phyloP scores from a whole-genome alignment of 2,113 vertebrate species.

The Neolamprologus sp. region DNA sequence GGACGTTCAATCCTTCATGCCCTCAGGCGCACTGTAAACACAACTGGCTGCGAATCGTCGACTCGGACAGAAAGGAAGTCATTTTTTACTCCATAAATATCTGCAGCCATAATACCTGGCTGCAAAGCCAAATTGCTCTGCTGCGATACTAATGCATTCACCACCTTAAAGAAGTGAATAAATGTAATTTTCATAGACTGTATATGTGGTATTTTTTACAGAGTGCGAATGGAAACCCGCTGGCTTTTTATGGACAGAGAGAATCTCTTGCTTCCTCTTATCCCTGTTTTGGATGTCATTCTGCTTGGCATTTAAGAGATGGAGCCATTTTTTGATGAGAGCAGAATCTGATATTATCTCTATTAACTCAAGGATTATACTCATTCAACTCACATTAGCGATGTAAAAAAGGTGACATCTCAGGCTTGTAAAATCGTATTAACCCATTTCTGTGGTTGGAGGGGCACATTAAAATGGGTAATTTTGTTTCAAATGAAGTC shows the following conservation, averaged over 20 bases:
- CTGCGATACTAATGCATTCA: slow-evolving; percentile 19
- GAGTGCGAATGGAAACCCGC: background rate
- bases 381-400: slow-evolving; percentile 20
- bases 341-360: slow-evolving; percentile 40
- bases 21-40: slow-evolving; percentile 16
- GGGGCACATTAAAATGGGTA: slow-evolving; percentile 39
- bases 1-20: slow-evolving; percentile 15
- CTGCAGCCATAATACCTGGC: slow-evolving; percentile 18
- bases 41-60: slow-evolving; percentile 20
- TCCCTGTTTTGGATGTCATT: slow-evolving; percentile 25
- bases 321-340: slow-evolving; percentile 37
- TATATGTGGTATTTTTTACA: background rate
- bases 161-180: slow-evolving; percentile 19
- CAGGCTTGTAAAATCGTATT: slow-evolving; percentile 27
- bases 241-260: slow-evolving; percentile 17
- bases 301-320: slow-evolving; percentile 15
- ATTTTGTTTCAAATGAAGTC: slow-evolving; percentile 55
- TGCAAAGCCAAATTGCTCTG: slow-evolving; percentile 3
- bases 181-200: slow-evolving; percentile 27
- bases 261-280: background rate
- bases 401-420: slow-evolving; percentile 45
- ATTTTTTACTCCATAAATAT: slow-evolving; percentile 37
- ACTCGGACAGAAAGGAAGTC: slow-evolving; percentile 34
- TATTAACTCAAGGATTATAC: slow-evolving; percentile 40
- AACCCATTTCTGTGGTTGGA: slow-evolving; percentile 42